These are phyloP conservation scores for Rhinoraja longicauda DNA, from an alignment of 2,797 vertebrate genomes.

Conservation along the genomic window DNA sequence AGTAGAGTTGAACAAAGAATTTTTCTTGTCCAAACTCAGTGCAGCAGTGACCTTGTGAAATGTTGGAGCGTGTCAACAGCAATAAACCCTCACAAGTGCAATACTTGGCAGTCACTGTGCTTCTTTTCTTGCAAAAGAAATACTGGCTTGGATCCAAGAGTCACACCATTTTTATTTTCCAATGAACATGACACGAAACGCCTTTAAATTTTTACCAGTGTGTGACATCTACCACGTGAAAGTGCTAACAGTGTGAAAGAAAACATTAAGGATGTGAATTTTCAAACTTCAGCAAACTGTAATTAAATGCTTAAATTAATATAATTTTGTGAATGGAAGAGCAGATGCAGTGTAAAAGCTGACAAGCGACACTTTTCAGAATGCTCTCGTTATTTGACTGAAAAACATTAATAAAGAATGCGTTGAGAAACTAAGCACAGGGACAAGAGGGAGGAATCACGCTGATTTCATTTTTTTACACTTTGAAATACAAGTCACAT, in stretches of 20 bases:
- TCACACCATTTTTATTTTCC: slow-evolving; percentile 21
- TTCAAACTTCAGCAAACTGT: background rate
- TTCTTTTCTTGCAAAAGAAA: slow-evolving; percentile 33
- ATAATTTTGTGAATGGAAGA: background rate
- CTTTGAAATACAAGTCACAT: slow-evolving; percentile 19
- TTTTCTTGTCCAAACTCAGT: background rate
- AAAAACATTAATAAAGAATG: slow-evolving; percentile 9
- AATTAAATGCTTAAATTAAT: slow-evolving; percentile 24
- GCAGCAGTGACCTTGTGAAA: slow-evolving; percentile 34
- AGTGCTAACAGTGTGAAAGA: slow-evolving; percentile 8
- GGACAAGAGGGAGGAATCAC: background rate
- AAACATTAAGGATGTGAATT: background rate
- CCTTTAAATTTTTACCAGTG: slow-evolving; percentile 13
- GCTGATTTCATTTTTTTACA: background rate
- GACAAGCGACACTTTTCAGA: background rate
- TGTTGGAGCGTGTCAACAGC: background rate
- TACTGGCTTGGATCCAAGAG: slow-evolving; percentile 21
- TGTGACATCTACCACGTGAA: slow-evolving; percentile 19
- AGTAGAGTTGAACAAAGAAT: background rate
- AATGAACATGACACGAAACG: slow-evolving; percentile 12
- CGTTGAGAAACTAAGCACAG: slow-evolving; percentile 2
- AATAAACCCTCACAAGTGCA: slow-evolving; percentile 32
- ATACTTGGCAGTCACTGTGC: slow-evolving; percentile 6
- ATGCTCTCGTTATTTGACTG: background rate
- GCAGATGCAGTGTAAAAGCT: background rate